These are phyloP conservation scores for Zygaena filipendulae DNA, from an alignment of 2,888 invertebrate genomes.

Conservation along the genomic window DNA sequence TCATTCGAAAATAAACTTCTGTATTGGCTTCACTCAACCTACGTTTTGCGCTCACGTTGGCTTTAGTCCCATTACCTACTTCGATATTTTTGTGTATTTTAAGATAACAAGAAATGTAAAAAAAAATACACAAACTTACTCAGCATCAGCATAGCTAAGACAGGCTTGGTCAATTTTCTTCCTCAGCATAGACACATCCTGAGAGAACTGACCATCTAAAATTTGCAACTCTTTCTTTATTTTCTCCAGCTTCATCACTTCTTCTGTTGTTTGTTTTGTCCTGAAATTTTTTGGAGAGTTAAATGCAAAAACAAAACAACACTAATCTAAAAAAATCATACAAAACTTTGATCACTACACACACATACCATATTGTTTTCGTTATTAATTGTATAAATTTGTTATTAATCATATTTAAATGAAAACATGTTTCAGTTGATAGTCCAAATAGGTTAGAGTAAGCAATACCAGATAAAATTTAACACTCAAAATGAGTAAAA, in stretches of 20 bases:
- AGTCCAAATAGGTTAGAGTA: background rate
- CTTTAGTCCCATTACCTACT: too few relatives aligned
- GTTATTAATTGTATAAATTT: slow-evolving; percentile 30
- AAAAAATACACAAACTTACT: slow-evolving; percentile 62
- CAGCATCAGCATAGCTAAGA: slow-evolving; percentile 76
- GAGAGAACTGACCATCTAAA: slow-evolving; percentile 74
- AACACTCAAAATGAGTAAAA: too few relatives aligned
- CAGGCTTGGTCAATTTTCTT: slow-evolving; percentile 82
- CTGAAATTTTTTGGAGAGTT: too few relatives aligned
- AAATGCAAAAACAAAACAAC: slow-evolving; percentile 1
- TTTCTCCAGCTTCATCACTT: slow-evolving; percentile 71
- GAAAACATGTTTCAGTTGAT: slow-evolving; percentile 1
- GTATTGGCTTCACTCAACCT: too few relatives aligned
- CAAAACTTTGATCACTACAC: too few relatives aligned
- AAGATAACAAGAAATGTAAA: background rate
- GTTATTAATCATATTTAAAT: slow-evolving; percentile 22
- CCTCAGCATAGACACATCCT: slow-evolving; percentile 79
- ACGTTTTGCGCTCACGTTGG: too few relatives aligned
- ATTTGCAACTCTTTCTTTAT: slow-evolving; percentile 73
- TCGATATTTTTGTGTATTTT: too few relatives aligned
- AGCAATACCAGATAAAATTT: too few relatives aligned
- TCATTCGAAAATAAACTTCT: too few relatives aligned
- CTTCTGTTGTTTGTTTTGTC: slow-evolving; percentile 79
- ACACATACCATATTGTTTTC: slow-evolving; percentile 39
- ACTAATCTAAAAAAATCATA: too few relatives aligned